phyloP scores from a whole-genome alignment of 2,113 vertebrate genomes.

The Platycercus adscitus region DNA sequence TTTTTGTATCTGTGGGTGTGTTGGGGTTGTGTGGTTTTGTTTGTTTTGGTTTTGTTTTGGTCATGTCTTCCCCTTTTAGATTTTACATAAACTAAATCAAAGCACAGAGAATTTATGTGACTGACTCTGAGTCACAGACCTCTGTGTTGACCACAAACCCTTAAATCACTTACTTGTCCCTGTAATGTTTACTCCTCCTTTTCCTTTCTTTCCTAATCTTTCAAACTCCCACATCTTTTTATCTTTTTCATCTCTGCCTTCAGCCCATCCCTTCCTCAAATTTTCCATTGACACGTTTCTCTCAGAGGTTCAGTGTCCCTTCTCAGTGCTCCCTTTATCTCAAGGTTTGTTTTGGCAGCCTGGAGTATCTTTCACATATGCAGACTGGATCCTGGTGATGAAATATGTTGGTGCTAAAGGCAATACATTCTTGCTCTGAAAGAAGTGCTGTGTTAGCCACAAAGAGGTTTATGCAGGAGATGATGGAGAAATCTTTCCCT shows the following conservation, averaged over 20 bases:
- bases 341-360: slow-evolving; percentile 12
- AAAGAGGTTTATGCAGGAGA: neutral
- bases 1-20: neutral
- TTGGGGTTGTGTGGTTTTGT: neutral
- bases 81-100: neutral
- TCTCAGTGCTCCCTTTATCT: neutral
- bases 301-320: neutral
- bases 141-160: neutral
- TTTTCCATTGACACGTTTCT: slow-evolving; percentile 13
- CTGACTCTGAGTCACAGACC: neutral
- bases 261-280: neutral
- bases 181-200: slow-evolving; percentile 8
- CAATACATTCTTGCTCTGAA: neutral
- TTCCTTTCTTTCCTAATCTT: neutral
- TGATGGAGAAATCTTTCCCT: neutral
- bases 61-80: neutral
- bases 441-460: neutral
- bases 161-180: neutral
- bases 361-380: neutral
- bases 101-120: neutral
- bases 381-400: neutral
- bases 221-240: neutral
- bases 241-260: neutral
- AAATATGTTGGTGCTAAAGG: neutral
- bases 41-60: neutral